Conservation (phyloP, 53 echinoderm and acorn worm species). For the Stichopus horrens region DNA sequence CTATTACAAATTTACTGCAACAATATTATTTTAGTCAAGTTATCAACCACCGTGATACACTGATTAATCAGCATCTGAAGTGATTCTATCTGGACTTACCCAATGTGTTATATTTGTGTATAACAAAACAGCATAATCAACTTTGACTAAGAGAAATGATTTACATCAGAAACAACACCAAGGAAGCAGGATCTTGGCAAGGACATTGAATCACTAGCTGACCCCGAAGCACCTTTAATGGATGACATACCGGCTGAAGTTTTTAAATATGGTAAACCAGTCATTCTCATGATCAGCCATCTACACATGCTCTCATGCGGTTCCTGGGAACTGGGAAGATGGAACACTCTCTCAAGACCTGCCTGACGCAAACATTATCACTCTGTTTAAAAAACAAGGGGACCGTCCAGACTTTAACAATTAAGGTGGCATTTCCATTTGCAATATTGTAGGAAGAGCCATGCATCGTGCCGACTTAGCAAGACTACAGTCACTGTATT, state of each 20-base stretch:
- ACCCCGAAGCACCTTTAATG: constrained; percentile 49
- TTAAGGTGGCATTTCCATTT: constrained; percentile 51
- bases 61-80: no score
- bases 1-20: no score
- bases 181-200: no score
- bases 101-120: no score
- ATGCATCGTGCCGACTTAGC: constrained; percentile 38
- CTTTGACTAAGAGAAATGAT: no score
- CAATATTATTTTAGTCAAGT: no score
- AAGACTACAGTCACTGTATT: constrained; percentile 18
- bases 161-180: no score
- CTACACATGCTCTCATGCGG: constrained; percentile 36
- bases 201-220: no score
- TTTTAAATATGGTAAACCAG: constrained; percentile 38
- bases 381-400: constrained; percentile 47
- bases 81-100: no score
- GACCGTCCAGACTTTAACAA: constrained; percentile 52
- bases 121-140: no score
- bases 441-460: constrained; percentile 46
- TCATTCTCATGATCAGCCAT: constrained; percentile 8
- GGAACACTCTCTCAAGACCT: constrained; percentile 49
- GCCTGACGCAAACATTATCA: constrained; percentile 44
- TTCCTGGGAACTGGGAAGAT: constrained; percentile 51
- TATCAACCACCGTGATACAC: no score
- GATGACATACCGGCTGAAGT: constrained; percentile 59